Conservation (phyloP, 2,113 vertebrate species). For the Periophthalmodon schlosseri region DNA sequence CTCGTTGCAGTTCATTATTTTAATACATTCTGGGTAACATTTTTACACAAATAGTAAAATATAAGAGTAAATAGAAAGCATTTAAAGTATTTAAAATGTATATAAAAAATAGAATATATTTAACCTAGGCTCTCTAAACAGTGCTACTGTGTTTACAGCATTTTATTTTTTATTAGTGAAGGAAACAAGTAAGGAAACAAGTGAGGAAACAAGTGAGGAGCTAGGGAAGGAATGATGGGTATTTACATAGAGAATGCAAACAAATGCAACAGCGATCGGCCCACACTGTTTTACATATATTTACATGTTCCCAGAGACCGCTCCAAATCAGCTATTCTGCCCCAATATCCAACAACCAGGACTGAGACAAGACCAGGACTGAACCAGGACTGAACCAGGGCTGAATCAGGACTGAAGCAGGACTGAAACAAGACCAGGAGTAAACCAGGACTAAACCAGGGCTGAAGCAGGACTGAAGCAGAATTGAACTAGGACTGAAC, state of each 20-base stretch:
- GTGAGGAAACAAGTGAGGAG: background rate
- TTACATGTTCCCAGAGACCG: conserved; percentile 72
- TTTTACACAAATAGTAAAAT: background rate
- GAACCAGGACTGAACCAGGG: background rate
- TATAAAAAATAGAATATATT: too few relatives aligned
- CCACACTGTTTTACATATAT: conserved; percentile 66
- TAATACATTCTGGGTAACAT: background rate
- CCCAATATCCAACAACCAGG: conserved; percentile 35
- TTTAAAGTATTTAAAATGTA: background rate
- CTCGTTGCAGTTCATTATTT: too few relatives aligned
- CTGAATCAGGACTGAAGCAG: background rate
- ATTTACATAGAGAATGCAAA: conserved; percentile 16
- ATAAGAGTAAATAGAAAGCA: background rate
- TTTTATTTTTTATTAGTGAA: background rate
- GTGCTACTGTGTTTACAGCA: background rate
- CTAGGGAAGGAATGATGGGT: background rate
- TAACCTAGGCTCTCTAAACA: background rate
- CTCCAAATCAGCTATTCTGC: conserved; percentile 67
- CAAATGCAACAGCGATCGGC: conserved; percentile 27
- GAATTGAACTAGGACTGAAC: background rate
- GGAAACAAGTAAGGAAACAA: background rate
- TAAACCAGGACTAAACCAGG: background rate
- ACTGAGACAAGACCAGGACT: background rate
- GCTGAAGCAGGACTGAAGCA: background rate
- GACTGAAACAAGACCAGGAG: background rate